Evolutionary conservation across 1,140 invertebrate genomes (phyloP).

Genomic region (Cephus cinctus): DNA sequence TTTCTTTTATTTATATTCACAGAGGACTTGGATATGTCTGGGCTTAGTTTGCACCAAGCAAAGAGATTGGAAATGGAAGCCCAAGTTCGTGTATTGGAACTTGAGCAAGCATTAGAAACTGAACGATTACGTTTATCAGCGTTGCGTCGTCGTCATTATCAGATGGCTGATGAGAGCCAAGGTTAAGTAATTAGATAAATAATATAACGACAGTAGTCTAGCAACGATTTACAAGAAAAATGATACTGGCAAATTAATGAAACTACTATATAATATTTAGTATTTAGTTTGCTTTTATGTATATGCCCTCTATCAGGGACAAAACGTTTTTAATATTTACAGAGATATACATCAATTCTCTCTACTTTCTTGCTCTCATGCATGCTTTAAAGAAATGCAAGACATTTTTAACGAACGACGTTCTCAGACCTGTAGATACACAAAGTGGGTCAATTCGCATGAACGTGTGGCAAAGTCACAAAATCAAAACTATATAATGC

Average conservation of each 20-base stretch:
- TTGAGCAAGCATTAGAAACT: slow-evolving; percentile 86
- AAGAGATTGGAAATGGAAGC: slow-evolving; percentile 96
- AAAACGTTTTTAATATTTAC: too few relatives aligned
- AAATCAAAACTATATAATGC: too few relatives aligned
- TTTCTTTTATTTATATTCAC: slow-evolving; percentile 32
- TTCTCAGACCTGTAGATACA: too few relatives aligned
- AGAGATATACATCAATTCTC: too few relatives aligned
- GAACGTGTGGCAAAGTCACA: too few relatives aligned
- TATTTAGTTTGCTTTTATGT: too few relatives aligned
- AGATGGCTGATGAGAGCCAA: slow-evolving; percentile 72
- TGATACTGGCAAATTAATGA: neutral
- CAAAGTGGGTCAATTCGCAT: too few relatives aligned
- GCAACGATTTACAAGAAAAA: neutral
- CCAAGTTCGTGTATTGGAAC: slow-evolving; percentile 87
- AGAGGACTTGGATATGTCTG: slow-evolving; percentile 88
- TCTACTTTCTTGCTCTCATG: too few relatives aligned
- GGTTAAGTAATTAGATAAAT: slow-evolving; percentile 43
- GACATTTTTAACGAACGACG: too few relatives aligned
- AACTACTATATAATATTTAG: too few relatives aligned
- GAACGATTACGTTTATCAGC: slow-evolving; percentile 82
- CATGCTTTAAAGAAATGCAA: too few relatives aligned
- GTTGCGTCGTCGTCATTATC: slow-evolving; percentile 90
- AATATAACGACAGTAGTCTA: neutral
- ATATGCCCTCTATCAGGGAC: too few relatives aligned
- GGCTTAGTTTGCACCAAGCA: slow-evolving; percentile 88